These are phyloP conservation scores for Psophia crepitans DNA, from an alignment of 2,113 vertebrate genomes.

Conservation along the genomic window DNA sequence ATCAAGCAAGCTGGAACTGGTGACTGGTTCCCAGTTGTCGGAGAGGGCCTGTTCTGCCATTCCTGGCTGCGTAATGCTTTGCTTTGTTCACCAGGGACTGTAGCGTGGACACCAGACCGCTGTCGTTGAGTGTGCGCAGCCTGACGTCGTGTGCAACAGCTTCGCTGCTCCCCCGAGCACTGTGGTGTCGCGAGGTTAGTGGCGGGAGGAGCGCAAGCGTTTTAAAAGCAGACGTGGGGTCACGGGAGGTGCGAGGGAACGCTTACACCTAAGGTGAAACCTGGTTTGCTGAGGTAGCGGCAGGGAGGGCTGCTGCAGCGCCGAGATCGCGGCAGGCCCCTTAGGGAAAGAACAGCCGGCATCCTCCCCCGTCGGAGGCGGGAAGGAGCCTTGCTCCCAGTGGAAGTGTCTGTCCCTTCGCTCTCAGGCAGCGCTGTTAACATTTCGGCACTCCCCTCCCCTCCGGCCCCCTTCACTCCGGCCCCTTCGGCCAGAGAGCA, in stretches of 20 bases:
- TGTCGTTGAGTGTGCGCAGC: accelerated
- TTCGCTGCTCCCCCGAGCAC: not conserved
- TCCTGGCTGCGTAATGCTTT: not conserved
- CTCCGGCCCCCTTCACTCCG: not conserved
- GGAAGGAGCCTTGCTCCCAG: not conserved
- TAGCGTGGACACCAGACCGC: not conserved
- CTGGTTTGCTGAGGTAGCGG: not conserved
- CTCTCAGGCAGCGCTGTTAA: not conserved
- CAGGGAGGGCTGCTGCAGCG: not conserved
- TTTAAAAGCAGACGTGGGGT: not conserved
- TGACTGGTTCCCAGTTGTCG: not conserved
- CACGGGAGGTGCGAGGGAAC: not conserved
- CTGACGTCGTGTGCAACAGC: not conserved
- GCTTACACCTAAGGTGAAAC: not conserved
- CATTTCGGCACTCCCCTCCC: not conserved
- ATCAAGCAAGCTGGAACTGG: not conserved
- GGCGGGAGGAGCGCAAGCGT: not conserved
- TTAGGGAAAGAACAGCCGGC: not conserved
- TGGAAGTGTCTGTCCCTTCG: not conserved
- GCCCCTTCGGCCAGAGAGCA: not conserved
- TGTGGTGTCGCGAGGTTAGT: accelerated
- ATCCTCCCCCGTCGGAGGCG: not conserved
- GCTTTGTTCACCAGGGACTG: not conserved
- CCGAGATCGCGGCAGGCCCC: accelerated
- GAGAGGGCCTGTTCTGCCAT: not conserved